Evolutionary conservation across 2,888 invertebrate species (phyloP).

Genomic region (Lasioglossum oenotherae): DNA sequence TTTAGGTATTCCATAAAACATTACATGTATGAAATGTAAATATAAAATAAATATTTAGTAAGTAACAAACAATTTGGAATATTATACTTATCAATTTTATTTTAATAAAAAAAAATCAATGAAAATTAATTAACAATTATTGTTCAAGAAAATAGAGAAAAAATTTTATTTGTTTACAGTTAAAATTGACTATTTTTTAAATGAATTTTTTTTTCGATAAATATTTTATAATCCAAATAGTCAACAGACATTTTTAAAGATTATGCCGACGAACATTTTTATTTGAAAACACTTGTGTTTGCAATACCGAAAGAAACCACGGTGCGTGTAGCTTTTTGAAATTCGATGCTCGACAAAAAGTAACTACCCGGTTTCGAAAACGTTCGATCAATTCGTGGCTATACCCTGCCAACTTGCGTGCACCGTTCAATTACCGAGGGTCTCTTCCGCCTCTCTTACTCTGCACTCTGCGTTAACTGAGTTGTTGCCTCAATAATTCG

Average conservation of each 20-base stretch:
- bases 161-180: too few relatives aligned
- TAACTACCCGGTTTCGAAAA: constrained; percentile 21
- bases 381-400: constrained; percentile 60
- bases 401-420: constrained; percentile 55
- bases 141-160: too few relatives aligned
- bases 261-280: background rate
- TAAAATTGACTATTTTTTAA: too few relatives aligned
- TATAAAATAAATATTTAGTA: too few relatives aligned
- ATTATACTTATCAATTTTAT: too few relatives aligned
- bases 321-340: background rate
- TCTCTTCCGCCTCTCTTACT: constrained; percentile 58
- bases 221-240: background rate
- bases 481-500: constrained; percentile 73
- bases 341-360: constrained; percentile 19
- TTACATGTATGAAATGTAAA: too few relatives aligned
- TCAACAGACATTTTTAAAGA: background rate
- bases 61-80: too few relatives aligned
- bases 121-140: too few relatives aligned
- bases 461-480: constrained; percentile 63
- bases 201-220: too few relatives aligned
- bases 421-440: constrained; percentile 68
- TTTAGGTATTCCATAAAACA: too few relatives aligned
- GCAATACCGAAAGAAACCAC: background rate
- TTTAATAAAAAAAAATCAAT: too few relatives aligned
- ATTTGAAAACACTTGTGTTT: background rate